Conservation (phyloP, 2,797 vertebrate species). For the Pantherophis alleghaniensis region DNA sequence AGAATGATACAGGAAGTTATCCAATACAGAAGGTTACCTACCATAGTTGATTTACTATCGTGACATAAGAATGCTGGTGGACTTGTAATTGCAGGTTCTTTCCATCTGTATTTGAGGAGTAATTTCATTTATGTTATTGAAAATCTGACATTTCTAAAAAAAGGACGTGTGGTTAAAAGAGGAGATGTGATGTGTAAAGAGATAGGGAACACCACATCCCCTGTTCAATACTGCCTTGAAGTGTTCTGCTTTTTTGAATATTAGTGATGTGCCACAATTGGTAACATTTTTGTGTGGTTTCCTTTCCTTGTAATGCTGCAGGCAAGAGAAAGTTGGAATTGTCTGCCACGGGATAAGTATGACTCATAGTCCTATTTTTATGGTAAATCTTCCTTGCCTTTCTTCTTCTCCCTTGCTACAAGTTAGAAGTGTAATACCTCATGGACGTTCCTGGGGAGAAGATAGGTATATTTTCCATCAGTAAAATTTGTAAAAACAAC, state of each 20-base stretch:
- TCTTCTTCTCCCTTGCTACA: slow-evolving; percentile 37
- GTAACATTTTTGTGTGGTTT: slow-evolving; percentile 7
- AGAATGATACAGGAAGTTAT: not conserved
- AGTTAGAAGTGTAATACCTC: slow-evolving; percentile 44
- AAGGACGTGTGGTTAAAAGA: slow-evolving; percentile 15
- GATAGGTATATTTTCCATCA: slow-evolving; percentile 27
- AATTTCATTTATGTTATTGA: not conserved
- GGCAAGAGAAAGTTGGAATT: slow-evolving; percentile 42
- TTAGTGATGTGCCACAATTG: slow-evolving; percentile 31
- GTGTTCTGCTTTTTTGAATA: slow-evolving; percentile 34
- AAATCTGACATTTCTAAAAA: slow-evolving; percentile 16
- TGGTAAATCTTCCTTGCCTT: slow-evolving; percentile 47
- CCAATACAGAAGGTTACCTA: not conserved
- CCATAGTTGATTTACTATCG: not conserved
- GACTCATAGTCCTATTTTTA: slow-evolving; percentile 30
- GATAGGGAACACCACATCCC: slow-evolving; percentile 3
- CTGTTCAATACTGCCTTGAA: slow-evolving; percentile 29
- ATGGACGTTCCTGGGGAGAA: slow-evolving; percentile 10
- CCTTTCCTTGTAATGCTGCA: slow-evolving; percentile 27
- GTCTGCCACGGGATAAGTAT: slow-evolving; percentile 35
- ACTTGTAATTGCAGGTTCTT: not conserved
- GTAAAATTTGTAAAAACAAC: slow-evolving; percentile 36
- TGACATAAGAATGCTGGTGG: not conserved
- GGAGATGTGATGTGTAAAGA: not conserved
- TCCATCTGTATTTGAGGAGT: slow-evolving; percentile 6